Conservation (phyloP, 1,140 invertebrate species). For the Zaprionus vittiger region DNA sequence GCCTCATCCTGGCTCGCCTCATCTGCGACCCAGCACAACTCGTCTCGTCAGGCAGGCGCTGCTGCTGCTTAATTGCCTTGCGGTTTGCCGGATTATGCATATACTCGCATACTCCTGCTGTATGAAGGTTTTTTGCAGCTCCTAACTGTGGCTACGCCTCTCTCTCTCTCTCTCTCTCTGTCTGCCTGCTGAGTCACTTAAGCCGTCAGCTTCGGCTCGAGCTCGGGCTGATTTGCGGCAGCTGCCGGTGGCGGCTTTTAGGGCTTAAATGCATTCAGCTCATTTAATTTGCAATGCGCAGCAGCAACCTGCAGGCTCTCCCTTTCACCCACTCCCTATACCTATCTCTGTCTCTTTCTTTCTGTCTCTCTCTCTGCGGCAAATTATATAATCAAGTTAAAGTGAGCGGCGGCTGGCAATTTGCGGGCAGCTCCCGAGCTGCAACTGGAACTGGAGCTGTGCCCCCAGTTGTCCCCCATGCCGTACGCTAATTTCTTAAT, state of each 20-base stretch:
- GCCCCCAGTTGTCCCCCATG: conserved; percentile 48
- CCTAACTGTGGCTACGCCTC: conserved; percentile 2
- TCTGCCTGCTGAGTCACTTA: conserved; percentile 69
- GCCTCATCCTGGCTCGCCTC: not conserved
- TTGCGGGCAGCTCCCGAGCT: conserved; percentile 46
- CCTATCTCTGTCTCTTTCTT: not conserved
- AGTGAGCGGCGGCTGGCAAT: conserved; percentile 73
- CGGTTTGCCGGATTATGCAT: conserved; percentile 72
- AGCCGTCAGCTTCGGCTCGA: conserved; percentile 46
- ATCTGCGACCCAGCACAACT: too few relatives aligned
- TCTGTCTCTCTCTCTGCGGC: conserved; percentile 28
- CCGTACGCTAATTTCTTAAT: conserved; percentile 81
- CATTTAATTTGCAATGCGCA: conserved; percentile 72
- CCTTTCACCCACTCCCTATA: not conserved
- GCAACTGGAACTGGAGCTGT: conserved; percentile 26
- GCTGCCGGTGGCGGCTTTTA: conserved; percentile 36
- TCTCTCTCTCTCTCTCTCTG: conserved; percentile 1
- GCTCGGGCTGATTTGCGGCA: conserved; percentile 73
- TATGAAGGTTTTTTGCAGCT: conserved; percentile 41
- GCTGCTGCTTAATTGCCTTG: conserved; percentile 78
- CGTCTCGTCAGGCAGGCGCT: not conserved
- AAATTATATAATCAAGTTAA: conserved; percentile 83
- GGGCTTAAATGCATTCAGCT: conserved; percentile 78
- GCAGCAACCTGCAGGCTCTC: conserved; percentile 37
- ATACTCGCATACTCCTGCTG: conserved; percentile 25